Evolutionary conservation across 2,797 vertebrate genomes (phyloP), one percentile per base, ranked within the genome.

Genomic region (Falco columbarius): DNA sequence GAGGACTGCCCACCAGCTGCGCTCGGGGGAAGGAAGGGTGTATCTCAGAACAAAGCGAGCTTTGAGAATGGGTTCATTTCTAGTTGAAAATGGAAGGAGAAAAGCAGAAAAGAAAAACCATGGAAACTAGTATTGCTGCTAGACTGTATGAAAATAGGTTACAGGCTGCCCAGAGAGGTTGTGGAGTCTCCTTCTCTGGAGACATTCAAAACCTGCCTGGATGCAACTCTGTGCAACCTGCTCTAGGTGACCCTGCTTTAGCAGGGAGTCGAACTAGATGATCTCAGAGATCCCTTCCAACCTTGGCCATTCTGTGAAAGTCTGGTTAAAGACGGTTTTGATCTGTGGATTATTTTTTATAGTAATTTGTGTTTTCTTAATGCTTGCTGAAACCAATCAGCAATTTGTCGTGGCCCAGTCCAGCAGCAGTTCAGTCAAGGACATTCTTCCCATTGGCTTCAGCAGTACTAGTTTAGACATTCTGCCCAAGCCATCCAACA

Each of bases 11-110:
- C 20, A 20, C 16, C 0, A 0, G 3, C 15, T 24, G 20, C 2
- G 0, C 30, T 55, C 6, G 0, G 14, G 30, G 5, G 22, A 58
- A 44, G 10, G 17, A 70, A 42, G 14, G 20, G 6, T 29, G 5
- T 6, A 1, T 42, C 44, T 75, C 21, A 47, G 44, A 52, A 16
- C 17, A 52, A 63, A 10, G 27, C 20, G n/a, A 1, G 3, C 8
- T 65, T 91, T 65, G 59, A 63, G 34, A 81, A 90, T 8, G 8
- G 15, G 32, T 75, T 63, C 1, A 55, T 54, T 87, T 71, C 58
- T 63, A 49, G 5, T 12, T 62, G 49, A 89, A 85, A 55, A 81
- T 5, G 7, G 40, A 91, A 89, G 16, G 26, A 74, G 32, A 70
- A 62, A 81, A 86, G 12, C 15, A 49, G 34, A 46, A 74, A 92